Conservation (phyloP, 2,797 vertebrate genomes). For the Vipera latastei region DNA sequence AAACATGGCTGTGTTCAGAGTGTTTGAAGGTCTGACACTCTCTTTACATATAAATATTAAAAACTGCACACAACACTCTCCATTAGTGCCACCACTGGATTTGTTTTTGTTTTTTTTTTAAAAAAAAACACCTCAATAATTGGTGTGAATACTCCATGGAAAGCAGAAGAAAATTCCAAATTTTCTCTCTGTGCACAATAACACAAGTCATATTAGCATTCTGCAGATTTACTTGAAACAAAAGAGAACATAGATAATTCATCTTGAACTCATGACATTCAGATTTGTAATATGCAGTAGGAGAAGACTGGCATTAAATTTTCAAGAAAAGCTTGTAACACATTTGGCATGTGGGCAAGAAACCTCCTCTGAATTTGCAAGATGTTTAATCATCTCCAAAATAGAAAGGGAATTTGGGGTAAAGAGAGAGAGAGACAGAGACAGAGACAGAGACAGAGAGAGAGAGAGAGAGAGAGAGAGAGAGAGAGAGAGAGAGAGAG, state of each 20-base stretch:
- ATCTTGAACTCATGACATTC: background rate
- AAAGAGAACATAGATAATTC: background rate
- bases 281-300: background rate
- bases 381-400: background rate
- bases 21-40: no score
- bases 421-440: background rate
- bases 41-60: background rate
- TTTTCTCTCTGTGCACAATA: background rate
- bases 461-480: no score
- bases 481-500: no score
- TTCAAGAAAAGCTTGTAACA: background rate
- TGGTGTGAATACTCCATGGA: background rate
- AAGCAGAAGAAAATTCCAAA: background rate
- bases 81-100: background rate
- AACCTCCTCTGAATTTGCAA: background rate
- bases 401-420: background rate
- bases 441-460: no score
- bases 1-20: no score
- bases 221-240: background rate
- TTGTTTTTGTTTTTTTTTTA: background rate
- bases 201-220: background rate
- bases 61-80: background rate
- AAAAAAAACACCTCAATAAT: background rate
- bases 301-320: background rate
- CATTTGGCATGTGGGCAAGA: background rate